A percentile compares a stretch with the other conserved stretches of the same genome.
Conservation (phyloP, 2,113 vertebrate species). For the Nymphicus hollandicus region DNA sequence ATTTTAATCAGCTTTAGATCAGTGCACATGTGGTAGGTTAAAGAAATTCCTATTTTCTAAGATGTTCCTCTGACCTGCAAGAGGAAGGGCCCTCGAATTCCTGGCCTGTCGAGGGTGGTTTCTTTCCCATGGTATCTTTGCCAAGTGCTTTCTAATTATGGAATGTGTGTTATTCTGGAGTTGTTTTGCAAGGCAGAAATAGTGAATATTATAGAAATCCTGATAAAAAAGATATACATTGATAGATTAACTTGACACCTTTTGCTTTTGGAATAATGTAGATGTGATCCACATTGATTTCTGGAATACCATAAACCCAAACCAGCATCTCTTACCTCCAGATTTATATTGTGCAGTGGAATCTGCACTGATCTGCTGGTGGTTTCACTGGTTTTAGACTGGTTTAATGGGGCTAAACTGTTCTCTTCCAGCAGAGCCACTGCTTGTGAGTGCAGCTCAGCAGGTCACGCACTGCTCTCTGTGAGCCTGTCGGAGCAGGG, state of each 20-base stretch:
- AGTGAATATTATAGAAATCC: neutral
- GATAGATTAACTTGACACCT: neutral
- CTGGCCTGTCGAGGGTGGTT: slow-evolving; percentile 32
- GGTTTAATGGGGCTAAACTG: neutral
- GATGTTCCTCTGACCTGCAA: neutral
- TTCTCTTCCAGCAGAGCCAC: neutral
- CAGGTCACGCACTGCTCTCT: neutral
- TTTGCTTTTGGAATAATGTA: neutral
- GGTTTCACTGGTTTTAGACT: neutral
- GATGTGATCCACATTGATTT: neutral
- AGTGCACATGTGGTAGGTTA: neutral
- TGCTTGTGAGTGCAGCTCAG: neutral
- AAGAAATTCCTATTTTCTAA: slow-evolving; percentile 11
- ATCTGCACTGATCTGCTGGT: neutral
- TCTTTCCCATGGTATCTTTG: slow-evolving; percentile 57
- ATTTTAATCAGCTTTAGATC: neutral
- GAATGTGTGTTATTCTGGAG: slow-evolving; percentile 5
- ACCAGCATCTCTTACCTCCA: neutral
- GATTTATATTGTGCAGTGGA: neutral
- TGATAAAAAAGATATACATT: neutral
- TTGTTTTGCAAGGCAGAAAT: slow-evolving; percentile 23
- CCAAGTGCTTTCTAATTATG: slow-evolving; percentile 62
- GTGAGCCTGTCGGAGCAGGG: neutral
- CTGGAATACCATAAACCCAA: neutral
- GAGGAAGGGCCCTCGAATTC: slow-evolving; percentile 45